Base-by-base conservation (phyloP, 1,140 invertebrate genomes). In the Drosophila pallidifrons region DNA sequence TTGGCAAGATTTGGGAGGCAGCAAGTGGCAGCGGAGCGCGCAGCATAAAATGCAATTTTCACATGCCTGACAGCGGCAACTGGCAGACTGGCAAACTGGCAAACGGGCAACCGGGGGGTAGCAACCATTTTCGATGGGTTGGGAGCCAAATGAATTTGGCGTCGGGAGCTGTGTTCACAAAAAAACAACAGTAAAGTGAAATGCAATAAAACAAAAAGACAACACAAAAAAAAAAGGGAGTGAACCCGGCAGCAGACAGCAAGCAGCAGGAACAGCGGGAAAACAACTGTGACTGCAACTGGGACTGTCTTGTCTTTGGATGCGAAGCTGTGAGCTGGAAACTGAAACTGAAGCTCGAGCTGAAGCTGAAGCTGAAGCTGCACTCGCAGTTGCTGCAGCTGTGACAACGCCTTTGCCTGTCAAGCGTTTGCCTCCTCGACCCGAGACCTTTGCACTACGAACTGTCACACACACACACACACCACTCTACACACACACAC, bases 21-120 rank as follows among this genome's bases (percentile, higher is more conserved):
- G 54, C 46, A 71, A 52, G 58, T 25, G 49, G 52, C 64, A 63
- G 20, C 20, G 20, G 20, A 38, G 8, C 7, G 47, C 58, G 45
- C 64, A 86, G 82, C 83, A 82, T 82, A 82, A 87, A 88, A 87
- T 87, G 83, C 83, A 82, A 87, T 87, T 87, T 87, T 82, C 77
- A 73, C 77, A 80, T 77, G 75, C 47, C 77, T 65, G 68, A 60
- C 68, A 71, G 67, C 54, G 10, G 49, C 52, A 68, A 57, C 59
- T 52, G 32, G 66, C 49, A 20, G 20, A 59, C 25, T 25, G 32
- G 41, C 28, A 15, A 41, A 54, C 41, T 13, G 41, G 41, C 11
- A 13, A 13, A 13, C 11, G 4, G 41, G 41, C 11, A 41, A 13
- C 11, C 4, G 20, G 20, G 20, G 11, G 41, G 47, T 43, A 7